Base-by-base conservation (phyloP, 2,113 vertebrate species). In the Parotia lawesii region DNA sequence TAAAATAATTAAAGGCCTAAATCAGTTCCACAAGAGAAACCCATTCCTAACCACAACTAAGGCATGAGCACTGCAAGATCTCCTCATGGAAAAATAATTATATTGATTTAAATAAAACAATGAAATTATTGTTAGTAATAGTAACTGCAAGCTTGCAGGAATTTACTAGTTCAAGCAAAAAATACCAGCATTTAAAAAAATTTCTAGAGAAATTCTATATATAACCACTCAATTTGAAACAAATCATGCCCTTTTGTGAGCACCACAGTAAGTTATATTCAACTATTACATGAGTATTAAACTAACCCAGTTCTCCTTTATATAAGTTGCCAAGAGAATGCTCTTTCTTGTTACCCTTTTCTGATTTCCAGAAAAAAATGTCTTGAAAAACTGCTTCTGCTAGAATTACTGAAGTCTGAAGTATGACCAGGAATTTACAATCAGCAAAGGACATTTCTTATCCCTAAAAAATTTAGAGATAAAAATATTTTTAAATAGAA, bases 401-500 rank as follows among this genome's bases (percentile, higher is more conserved):
- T 53, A 42, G 33, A 85, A 73, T 1, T 50, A 28, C 21, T 35
- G 29, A 24, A 54, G 25, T 27, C n/a, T 65, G 23, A 65, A 87
- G 51, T 3, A 45, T 15, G 78, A 56, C 74, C 10, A 4, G 12
- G 40, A 82, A 76, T 75, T 61, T 72, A 75, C 29, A n/a, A 69
- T 6, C 77, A 38, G 47, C 35, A 60, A 91, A 73, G 84, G 37
- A 58, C 27, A 23, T n/a, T 65, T 82, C 72, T 90, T 90, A 79
- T 31, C 60, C 45, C 24, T 62, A 66, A 81, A 92, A 69, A 44
- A 72, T 73, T 73, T 38, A 35, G 27, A 12, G 66, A 89, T 16
- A 62, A 70, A 91, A 90, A 22, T 94, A 91, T 91, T 94, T 95
- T 90, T 56, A 67, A 81, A 89, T 35, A 24, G 5, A 93, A 92